These are phyloP conservation scores for Centruroides vittatus DNA, from an alignment of 1,140 invertebrate genomes.

Conservation along the genomic window DNA sequence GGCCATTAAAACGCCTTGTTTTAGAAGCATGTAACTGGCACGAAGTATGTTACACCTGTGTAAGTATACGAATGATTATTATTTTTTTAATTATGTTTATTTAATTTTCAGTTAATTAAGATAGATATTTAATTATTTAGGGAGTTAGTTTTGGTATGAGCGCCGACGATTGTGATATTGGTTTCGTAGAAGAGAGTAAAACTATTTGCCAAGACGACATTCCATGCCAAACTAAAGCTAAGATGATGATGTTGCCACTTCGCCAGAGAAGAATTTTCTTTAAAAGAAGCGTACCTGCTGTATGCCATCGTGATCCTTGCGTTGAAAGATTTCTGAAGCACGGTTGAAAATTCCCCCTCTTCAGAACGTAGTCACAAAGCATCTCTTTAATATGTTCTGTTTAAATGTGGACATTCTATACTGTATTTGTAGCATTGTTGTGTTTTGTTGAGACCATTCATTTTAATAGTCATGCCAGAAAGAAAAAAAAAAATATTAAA, in stretches of 20 bases:
- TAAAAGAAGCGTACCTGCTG: constrained; percentile 11
- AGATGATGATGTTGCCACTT: constrained; percentile 11
- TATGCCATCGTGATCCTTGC: constrained; percentile 11
- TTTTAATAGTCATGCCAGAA: too few relatives aligned
- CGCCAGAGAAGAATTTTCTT: constrained; percentile 14
- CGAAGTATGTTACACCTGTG: constrained; percentile 19
- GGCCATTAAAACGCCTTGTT: constrained; percentile 3
- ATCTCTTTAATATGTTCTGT: too few relatives aligned
- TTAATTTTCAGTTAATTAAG: background rate
- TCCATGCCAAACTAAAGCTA: constrained; percentile 11
- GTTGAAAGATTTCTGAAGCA: constrained; percentile 6
- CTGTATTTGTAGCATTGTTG: too few relatives aligned
- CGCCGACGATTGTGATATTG: constrained; percentile 13
- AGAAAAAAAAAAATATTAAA: too few relatives aligned
- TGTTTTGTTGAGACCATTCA: too few relatives aligned
- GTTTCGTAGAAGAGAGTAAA: constrained; percentile 15
- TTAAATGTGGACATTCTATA: too few relatives aligned
- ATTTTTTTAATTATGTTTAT: background rate
- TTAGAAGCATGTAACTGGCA: constrained; percentile 18
- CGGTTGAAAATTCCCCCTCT: background rate
- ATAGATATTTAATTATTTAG: too few relatives aligned
- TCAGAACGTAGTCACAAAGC: too few relatives aligned
- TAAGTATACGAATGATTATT: constrained; percentile 6
- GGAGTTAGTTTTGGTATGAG: constrained; percentile 12
- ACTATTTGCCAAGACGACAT: constrained; percentile 11